Conservation (phyloP, 2,113 vertebrate species). For the Tringa solitaria region DNA sequence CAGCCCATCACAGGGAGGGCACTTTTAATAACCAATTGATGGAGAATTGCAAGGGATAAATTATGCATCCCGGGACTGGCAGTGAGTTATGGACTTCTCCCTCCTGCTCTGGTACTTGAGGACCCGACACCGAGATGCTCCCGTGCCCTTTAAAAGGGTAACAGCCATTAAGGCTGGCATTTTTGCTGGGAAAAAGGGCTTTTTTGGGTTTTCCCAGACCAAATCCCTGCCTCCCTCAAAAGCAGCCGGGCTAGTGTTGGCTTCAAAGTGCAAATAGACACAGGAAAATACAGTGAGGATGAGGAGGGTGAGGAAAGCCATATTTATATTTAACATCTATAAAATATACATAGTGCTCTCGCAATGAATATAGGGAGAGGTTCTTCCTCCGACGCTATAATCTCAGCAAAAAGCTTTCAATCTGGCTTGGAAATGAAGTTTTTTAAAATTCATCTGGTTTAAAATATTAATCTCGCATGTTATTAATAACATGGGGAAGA, state of each 20-base stretch:
- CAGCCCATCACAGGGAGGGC: conserved; percentile 69
- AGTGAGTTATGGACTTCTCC: conserved; percentile 69
- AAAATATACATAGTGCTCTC: neutral
- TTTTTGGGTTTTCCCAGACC: neutral
- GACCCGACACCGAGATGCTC: neutral
- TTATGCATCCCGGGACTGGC: conserved; percentile 68
- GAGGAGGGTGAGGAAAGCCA: neutral
- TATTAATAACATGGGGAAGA: conserved; percentile 52
- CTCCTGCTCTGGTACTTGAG: neutral
- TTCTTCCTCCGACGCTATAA: neutral
- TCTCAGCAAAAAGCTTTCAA: neutral
- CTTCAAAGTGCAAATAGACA: neutral
- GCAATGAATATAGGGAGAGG: neutral
- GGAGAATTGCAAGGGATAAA: conserved; percentile 78
- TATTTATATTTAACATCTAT: neutral
- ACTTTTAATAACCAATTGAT: conserved; percentile 81
- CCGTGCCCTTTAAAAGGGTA: neutral
- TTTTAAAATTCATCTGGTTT: conserved; percentile 30
- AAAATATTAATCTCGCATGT: conserved; percentile 63
- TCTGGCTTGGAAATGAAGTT: conserved; percentile 11
- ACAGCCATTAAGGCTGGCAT: neutral
- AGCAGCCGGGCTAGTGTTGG: fast-evolving
- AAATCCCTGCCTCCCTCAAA: neutral
- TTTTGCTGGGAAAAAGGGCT: neutral
- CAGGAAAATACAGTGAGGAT: neutral